Percentiles rank a stretch among this genome's conserved stretches.
Conservation (phyloP, 2,888 invertebrate genomes). For the Loripinus fragilis region DNA sequence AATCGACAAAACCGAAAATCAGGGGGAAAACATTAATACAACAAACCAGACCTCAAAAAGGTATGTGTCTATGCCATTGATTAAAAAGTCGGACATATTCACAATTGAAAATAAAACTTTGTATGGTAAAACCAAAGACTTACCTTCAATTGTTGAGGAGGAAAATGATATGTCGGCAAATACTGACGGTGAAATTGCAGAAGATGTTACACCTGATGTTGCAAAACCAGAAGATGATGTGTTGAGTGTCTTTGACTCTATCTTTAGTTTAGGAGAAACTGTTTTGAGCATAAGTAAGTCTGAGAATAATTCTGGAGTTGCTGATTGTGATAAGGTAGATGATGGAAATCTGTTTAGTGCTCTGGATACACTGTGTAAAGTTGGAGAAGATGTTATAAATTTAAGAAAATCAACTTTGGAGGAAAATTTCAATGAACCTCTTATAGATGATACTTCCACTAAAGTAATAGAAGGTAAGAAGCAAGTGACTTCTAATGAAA, state of each 20-base stretch:
- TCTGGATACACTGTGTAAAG: neutral
- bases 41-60: neutral
- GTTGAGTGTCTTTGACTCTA: conserved; percentile 2
- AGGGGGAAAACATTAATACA: neutral
- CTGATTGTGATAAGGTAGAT: neutral
- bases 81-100: neutral
- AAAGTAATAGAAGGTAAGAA: no score
- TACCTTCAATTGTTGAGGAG: neutral
- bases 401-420: neutral
- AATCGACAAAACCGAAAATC: no score
- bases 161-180: neutral
- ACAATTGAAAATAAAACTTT: neutral
- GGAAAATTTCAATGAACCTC: neutral
- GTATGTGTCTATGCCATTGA: conserved; percentile 4
- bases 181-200: neutral
- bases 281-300: neutral
- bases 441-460: no score
- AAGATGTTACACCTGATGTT: neutral
- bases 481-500: neutral
- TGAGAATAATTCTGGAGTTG: neutral
- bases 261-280: conserved; percentile 9
- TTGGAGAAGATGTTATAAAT: neutral
- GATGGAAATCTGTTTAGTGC: neutral
- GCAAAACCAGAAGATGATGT: neutral
- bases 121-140: neutral